Evolutionary conservation across 2,888 invertebrate species (phyloP).

Genomic region (Poecilobothrus nobilitatus): DNA sequence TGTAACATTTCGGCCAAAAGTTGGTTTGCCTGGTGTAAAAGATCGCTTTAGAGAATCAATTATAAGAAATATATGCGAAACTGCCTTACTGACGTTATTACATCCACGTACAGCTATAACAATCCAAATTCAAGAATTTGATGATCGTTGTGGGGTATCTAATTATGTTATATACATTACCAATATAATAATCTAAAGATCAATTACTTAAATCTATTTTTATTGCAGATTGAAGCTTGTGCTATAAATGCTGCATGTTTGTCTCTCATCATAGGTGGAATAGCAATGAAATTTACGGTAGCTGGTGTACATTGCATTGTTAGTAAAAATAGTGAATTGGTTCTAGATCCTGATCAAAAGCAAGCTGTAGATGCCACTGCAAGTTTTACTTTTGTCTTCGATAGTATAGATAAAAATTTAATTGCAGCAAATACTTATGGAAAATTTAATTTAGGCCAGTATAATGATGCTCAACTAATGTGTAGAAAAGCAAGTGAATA

Average conservation of each 20-base stretch:
- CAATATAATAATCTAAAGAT: slow-evolving; percentile 10
- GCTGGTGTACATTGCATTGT: slow-evolving; percentile 71
- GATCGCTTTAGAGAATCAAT: slow-evolving; percentile 67
- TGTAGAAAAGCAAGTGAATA: slow-evolving; percentile 58
- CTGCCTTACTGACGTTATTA: slow-evolving; percentile 57
- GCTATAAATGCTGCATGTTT: slow-evolving; percentile 75
- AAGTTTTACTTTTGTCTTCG: slow-evolving; percentile 65
- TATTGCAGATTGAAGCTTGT: slow-evolving; percentile 59
- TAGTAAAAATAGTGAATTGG: slow-evolving; percentile 50
- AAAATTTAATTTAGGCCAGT: slow-evolving; percentile 56
- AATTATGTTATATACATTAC: slow-evolving; percentile 9
- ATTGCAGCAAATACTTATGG: slow-evolving; percentile 63
- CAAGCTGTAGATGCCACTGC: slow-evolving; percentile 51
- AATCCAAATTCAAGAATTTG: slow-evolving; percentile 77
- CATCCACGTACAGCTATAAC: slow-evolving; percentile 75
- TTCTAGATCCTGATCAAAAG: slow-evolving; percentile 55
- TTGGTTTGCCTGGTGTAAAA: slow-evolving; percentile 61
- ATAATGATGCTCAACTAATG: slow-evolving; percentile 55
- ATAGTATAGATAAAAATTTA: slow-evolving; percentile 52
- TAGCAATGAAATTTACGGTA: slow-evolving; percentile 74
- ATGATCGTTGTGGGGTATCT: slow-evolving; percentile 69
- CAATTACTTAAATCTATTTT: background rate
- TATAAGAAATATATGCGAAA: slow-evolving; percentile 68
- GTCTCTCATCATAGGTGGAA: slow-evolving; percentile 71
- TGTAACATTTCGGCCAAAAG: slow-evolving; percentile 65